These are phyloP conservation scores for Scartelaos histophorus DNA, from an alignment of 2,113 vertebrate species.

Conservation along the genomic window DNA sequence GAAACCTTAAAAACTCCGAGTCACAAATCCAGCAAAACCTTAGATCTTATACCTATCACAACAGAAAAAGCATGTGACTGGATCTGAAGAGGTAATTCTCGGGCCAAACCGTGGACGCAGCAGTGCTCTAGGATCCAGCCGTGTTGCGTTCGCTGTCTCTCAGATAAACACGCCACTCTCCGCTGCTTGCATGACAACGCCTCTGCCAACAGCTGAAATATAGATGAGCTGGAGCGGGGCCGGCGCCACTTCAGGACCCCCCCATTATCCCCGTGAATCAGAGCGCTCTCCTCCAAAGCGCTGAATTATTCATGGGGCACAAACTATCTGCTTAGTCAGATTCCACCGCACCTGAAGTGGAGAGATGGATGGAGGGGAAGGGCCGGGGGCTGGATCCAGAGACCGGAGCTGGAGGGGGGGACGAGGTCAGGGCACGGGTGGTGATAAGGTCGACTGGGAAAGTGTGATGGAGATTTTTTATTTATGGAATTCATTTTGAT, in stretches of 20 bases:
- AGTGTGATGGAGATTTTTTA: background rate
- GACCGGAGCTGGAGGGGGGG: background rate
- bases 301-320: constrained; percentile 70
- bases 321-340: constrained; percentile 72
- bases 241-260: constrained; percentile 62
- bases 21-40: background rate
- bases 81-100: constrained; percentile 14
- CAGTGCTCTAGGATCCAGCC: background rate
- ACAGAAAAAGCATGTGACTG: constrained; percentile 5
- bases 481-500: background rate
- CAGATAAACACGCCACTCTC: constrained; percentile 15
- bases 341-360: constrained; percentile 29
- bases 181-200: constrained; percentile 53
- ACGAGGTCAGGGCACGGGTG: background rate
- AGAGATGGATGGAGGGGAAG: constrained; percentile 22
- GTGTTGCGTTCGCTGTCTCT: background rate
- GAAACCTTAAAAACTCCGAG: background rate
- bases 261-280: constrained; percentile 68
- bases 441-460: background rate
- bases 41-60: background rate
- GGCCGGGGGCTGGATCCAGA: constrained; percentile 1
- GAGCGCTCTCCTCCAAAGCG: constrained; percentile 45
- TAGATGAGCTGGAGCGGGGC: constrained; percentile 55
- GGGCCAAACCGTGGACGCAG: background rate
- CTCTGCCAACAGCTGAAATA: constrained; percentile 63